Base-by-base conservation (phyloP, 2,797 vertebrate species). In the Diglossa cyanea region DNA sequence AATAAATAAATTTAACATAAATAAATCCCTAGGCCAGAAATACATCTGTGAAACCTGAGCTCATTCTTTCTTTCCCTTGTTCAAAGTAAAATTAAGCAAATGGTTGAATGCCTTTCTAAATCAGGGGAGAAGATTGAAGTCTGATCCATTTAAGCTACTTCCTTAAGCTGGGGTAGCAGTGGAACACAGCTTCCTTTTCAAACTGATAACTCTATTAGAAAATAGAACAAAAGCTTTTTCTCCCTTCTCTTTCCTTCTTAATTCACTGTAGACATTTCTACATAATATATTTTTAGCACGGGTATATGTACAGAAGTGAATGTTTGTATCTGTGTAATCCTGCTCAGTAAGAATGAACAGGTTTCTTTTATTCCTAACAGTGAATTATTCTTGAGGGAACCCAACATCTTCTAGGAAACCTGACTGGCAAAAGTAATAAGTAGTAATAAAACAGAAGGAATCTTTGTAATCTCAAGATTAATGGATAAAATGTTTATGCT, bases 1-100 rank as follows among this genome's bases (percentile, higher is more conserved):
- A 93, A 94, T 76, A 96, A 93, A 94, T 91, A 91, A 82, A 71
- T 79, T 85, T 86, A 91, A 35, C 86, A 91, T 92, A 91, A 87
- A 82, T 87, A 94, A 79, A 89, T 87, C 82, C 94, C 57, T 20
- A 44, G 85, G 85, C 39, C 78, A 87, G 82, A 94, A 96, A 90
- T 86, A 86, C 35, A 51, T 40, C 33, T 88, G 81, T 86, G 72
- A 94, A 95, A 88, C 25, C 42, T 8, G 12, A 89, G n/a, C 48
- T 85, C 42, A 6, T 62, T 85, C 53, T 70, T 91, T 82, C 61
- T 91, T 90, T 92, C 19, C 55, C 75, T 74, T 73, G 65, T 92
- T 94, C 91, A 77, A 93, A 94, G 67, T 83, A 42, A 94, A 95
- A 93, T 93, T 55, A 93, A 80, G 78, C 53, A 94, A 92, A 88